Evolutionary conservation across 2,113 vertebrate genomes (phyloP).

Genomic region (Scytalopus superciliaris): DNA sequence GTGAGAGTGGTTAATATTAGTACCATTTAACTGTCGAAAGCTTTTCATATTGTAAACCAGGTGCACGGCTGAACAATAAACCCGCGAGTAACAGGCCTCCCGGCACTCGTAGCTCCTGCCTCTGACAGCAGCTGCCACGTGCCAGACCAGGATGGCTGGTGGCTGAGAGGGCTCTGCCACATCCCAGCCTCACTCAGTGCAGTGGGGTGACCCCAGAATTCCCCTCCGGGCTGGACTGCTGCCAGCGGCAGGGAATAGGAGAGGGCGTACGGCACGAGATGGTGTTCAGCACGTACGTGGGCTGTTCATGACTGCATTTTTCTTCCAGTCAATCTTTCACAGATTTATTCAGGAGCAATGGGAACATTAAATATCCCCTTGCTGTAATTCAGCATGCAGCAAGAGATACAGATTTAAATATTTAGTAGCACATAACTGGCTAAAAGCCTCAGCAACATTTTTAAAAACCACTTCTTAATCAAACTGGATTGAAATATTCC

Average conservation of each 20-base stretch:
- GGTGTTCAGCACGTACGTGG: background rate
- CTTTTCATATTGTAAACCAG: conserved; percentile 64
- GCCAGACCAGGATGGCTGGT: background rate
- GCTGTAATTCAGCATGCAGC: conserved; percentile 67
- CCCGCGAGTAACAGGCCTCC: conserved; percentile 59
- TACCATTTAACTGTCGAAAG: conserved; percentile 63
- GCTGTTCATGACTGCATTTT: background rate
- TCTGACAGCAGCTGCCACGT: conserved; percentile 33
- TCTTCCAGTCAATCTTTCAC: conserved; percentile 33
- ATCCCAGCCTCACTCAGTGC: fast-evolving
- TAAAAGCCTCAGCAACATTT: conserved; percentile 59
- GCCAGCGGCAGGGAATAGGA: fast-evolving
- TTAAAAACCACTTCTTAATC: conserved; percentile 60
- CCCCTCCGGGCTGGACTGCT: background rate
- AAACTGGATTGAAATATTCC: conserved; percentile 50
- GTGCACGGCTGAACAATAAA: conserved; percentile 63
- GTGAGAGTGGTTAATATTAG: conserved; percentile 75
- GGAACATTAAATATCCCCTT: conserved; percentile 64
- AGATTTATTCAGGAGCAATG: conserved; percentile 39
- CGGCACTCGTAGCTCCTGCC: conserved; percentile 51
- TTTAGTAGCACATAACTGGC: conserved; percentile 71
- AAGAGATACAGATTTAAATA: conserved; percentile 73
- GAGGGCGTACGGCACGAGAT: fast-evolving
- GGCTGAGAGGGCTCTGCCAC: background rate
- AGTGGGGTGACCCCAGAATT: fast-evolving